Base-by-base conservation (phyloP, 2,888 invertebrate genomes). In the Lasioglossum calceatum region DNA sequence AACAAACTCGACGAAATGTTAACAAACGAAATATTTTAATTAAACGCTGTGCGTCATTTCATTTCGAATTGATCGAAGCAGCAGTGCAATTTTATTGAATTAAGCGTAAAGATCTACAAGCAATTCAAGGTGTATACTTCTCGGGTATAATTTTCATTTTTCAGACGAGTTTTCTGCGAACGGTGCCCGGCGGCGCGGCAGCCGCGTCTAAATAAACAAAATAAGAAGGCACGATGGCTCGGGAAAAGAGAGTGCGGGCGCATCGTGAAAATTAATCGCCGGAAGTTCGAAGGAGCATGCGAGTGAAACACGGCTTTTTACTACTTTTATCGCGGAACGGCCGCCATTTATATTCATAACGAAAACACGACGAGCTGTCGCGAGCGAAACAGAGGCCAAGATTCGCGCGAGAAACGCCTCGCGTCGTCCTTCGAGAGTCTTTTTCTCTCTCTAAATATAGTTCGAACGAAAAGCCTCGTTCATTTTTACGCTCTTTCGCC, bases 261-360 rank as follows among this genome's bases (percentile, higher is more conserved):
- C 67, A 16, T 27, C 19, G n/a, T 72, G 42, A 79, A 81, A 81
- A 76, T 64, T 75, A 76, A 81, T 86, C 78, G 42, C 64, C 32
- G 79, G 79, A 72, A 72, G 76, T 44, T 64, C 44, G 39, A 61
- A 72, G 54, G 36, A 73, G 61, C 72, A 42, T 81, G 81, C 72
- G 76, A 81, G 76, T 64, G 61, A 72, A 64, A 81, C 81, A n/a
- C 32, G 10, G 32, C 10, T 72, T 77, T 58, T 85, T 85, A 54
- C 71, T 71, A 76, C 44, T 84, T 84, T 76, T 79, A 76, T 73
- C 64, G 76, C 42, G 50, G 39, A 23, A 58, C n/a, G 76, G n/a
- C 39, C 71, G 78, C 70, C 70, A 39, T 85, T 86, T 86, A 81
- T 81, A 85, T 81, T 86, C 85, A 64, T 78, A 86, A 85, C 86